These are phyloP conservation scores for Platycercus adscitus DNA, from an alignment of 2,113 vertebrate species.

Conservation along the genomic window DNA sequence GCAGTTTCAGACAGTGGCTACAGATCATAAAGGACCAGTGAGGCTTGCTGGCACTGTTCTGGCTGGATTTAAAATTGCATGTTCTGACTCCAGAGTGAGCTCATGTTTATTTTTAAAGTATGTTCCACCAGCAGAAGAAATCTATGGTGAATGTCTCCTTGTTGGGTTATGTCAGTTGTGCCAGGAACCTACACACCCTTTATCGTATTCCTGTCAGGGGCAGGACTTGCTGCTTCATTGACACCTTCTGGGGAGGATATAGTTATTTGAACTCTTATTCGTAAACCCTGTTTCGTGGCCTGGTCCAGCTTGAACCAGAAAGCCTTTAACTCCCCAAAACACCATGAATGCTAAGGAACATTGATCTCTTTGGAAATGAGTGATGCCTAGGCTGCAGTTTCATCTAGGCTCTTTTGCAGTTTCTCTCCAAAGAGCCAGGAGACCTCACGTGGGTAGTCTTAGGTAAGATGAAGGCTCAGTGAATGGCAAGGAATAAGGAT, in stretches of 20 bases:
- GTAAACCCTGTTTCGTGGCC: background rate
- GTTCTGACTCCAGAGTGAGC: constrained; percentile 33
- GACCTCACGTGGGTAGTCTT: rapidly evolving
- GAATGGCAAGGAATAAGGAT: background rate
- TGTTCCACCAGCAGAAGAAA: background rate
- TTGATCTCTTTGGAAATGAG: background rate
- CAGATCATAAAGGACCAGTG: background rate
- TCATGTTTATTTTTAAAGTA: constrained; percentile 58
- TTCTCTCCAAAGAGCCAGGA: background rate
- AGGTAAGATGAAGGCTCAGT: background rate
- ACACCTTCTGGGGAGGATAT: background rate
- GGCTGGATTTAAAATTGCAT: constrained; percentile 17
- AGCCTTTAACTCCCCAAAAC: background rate
- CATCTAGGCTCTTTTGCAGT: background rate
- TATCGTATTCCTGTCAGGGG: background rate
- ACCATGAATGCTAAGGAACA: background rate
- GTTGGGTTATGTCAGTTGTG: constrained; percentile 14
- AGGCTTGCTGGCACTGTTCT: constrained; percentile 8
- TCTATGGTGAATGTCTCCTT: constrained; percentile 43
- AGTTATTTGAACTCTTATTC: background rate
- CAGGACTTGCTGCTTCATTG: background rate
- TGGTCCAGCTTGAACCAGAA: background rate
- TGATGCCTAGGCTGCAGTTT: background rate
- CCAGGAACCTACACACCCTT: constrained; percentile 9
- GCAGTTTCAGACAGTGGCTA: background rate